Conservation (phyloP, 2,888 invertebrate species). For the Eugnorisma glareosa region DNA sequence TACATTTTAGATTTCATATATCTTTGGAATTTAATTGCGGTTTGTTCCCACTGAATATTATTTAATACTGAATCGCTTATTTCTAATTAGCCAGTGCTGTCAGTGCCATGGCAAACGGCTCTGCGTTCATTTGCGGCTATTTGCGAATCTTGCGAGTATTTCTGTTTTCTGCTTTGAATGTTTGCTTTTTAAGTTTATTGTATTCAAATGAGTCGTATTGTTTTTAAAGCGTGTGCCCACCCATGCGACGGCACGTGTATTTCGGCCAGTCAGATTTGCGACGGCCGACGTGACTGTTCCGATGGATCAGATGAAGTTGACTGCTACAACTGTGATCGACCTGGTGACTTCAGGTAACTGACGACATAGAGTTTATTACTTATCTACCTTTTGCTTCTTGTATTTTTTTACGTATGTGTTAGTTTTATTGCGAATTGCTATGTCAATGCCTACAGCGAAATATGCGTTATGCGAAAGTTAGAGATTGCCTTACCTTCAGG, state of each 20-base stretch:
- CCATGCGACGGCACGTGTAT: constrained; percentile 91
- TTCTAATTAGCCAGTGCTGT: background rate
- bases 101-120: constrained; percentile 41
- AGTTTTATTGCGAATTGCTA: constrained; percentile 40
- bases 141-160: constrained; percentile 4
- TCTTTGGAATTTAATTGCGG: background rate
- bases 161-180: constrained; percentile 22
- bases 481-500: constrained; percentile 11
- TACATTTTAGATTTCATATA: background rate
- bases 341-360: constrained; percentile 85
- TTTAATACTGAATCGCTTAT: background rate
- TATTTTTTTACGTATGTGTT: constrained; percentile 13
- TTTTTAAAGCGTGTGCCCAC: constrained; percentile 83
- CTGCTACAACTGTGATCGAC: constrained; percentile 80
- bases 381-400: background rate
- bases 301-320: constrained; percentile 91
- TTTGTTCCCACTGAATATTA: constrained; percentile 6
- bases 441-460: constrained; percentile 58
- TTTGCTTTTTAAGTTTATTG: constrained; percentile 48
- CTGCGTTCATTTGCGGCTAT: constrained; percentile 46
- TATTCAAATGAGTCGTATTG: constrained; percentile 70
- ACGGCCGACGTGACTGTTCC: constrained; percentile 90
- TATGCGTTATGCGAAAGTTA: constrained; percentile 38
- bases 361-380: constrained; percentile 25
- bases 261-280: constrained; percentile 90